phyloP scores from a whole-genome alignment of 2,888 invertebrate genomes.

The Cataglyphis livida region DNA sequence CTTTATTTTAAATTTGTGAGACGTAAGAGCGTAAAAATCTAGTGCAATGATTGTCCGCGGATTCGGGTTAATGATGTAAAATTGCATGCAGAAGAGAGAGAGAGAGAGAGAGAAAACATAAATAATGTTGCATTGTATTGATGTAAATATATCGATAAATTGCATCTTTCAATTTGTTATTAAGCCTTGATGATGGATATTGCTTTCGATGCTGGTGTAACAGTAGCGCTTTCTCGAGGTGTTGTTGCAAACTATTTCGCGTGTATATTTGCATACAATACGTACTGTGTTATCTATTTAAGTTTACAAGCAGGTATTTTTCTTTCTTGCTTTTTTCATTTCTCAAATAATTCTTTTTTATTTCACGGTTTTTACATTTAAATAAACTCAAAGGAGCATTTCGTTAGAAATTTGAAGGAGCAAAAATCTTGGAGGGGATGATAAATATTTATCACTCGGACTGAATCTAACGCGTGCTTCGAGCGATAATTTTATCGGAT shows the following conservation, averaged over 20 bases:
- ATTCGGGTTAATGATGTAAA: slow-evolving; percentile 18
- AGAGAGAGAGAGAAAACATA: too few relatives aligned
- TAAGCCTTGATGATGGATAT: slow-evolving; percentile 11
- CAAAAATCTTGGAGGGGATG: not conserved
- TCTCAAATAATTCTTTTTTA: not conserved
- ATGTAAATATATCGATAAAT: slow-evolving; percentile 37
- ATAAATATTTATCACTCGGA: not conserved
- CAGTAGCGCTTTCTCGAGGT: not conserved
- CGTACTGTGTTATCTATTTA: not conserved
- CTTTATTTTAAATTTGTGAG: slow-evolving; percentile 39
- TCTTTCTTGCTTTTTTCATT: not conserved
- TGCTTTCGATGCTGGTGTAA: slow-evolving; percentile 21
- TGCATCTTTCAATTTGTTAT: slow-evolving; percentile 31
- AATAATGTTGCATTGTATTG: not conserved
- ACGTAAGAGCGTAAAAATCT: not conserved
- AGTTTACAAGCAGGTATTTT: not conserved
- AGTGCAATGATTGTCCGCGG: not conserved
- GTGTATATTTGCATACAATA: slow-evolving; percentile 6
- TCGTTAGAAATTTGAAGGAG: not conserved
- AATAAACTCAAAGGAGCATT: not conserved
- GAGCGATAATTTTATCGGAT: slow-evolving; percentile 49
- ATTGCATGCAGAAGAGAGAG: slow-evolving; percentile 2
- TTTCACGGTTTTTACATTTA: not conserved
- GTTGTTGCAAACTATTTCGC: not conserved
- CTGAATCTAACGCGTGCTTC: not conserved